A percentile compares a stretch with the other conserved stretches of the same genome.
These are phyloP conservation scores for Empidonax traillii DNA, from an alignment of 2,113 vertebrate species.

Conservation along the genomic window DNA sequence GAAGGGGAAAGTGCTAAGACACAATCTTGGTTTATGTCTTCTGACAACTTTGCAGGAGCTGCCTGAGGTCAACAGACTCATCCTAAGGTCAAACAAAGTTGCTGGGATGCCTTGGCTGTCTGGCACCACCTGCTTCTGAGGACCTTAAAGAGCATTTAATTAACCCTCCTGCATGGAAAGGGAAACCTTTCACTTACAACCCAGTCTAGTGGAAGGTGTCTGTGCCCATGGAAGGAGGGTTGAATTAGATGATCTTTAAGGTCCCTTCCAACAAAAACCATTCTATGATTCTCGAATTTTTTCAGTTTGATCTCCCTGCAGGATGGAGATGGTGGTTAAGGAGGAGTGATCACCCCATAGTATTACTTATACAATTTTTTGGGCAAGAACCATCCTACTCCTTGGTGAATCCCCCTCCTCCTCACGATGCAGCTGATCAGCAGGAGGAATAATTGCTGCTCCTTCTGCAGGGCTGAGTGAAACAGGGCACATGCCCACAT, in stretches of 20 bases:
- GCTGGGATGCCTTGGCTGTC: background rate
- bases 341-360: too few species aligned
- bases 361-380: background rate
- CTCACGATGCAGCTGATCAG: accelerated
- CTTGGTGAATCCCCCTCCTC: background rate
- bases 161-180: background rate
- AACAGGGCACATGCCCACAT: accelerated
- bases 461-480: background rate
- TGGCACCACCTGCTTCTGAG: background rate
- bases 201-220: too few species aligned
- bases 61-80: background rate
- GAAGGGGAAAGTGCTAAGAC: background rate
- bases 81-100: background rate
- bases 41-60: background rate
- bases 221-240: background rate
- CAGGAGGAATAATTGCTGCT: background rate
- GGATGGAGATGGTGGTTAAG: background rate
- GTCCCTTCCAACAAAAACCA: background rate
- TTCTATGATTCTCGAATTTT: background rate
- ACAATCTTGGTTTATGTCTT: background rate
- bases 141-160: too few species aligned
- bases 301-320: background rate
- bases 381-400: background rate
- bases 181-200: background rate
- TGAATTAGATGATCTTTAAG: background rate